Base-by-base conservation (phyloP, 2,888 invertebrate genomes). In the Phengaris arion region DNA sequence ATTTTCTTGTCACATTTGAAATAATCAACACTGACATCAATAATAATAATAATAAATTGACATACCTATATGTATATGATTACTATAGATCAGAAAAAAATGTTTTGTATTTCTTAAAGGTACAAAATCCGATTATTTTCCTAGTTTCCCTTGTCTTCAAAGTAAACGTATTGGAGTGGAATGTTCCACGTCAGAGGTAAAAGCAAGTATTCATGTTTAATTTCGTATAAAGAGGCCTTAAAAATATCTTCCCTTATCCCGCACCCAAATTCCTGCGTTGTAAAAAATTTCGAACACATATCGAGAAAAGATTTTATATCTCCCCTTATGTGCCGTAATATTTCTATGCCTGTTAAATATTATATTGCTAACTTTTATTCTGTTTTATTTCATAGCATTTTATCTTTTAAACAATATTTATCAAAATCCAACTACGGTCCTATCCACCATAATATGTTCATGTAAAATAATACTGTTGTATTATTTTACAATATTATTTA, bases 191-290 rank as follows among this genome's bases (percentile, higher is more conserved):
- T 89, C 89, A 88, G 85, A 89, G 92, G 92, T 91, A 92, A 91
- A 87, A 87, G 91, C 88, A 91, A 89, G 91, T 91, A 92, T 91
- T 91, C 91, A 91, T 91, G 91, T 92, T 91, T 91, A 92, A 93
- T 92, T 92, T 92, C 89, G 82, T 85, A 87, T 85, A 82, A 72
- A 87, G 86, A 85, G 85, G 83, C 84, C 84, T 83, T 84, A 87
- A 89, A 90, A 90, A 54, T 72, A 35, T 54, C 52, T 72, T 72
- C 7, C 82, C 85, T 89, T 89, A 89, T 87, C 85, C 87, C 87
- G 86, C 84, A 87, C 88, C 87, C 85, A 78, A 87, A 91, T 91
- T 90, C 89, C 83, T 85, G 78, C 5, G 54, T 52, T 35, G 12
- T 7, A 12, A 15, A 52, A 54, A 54, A 7, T 6, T 35, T 35